A percentile compares a stretch with the other conserved stretches of the same genome.
Conservation (phyloP, 2,113 vertebrate species). For the Anolis carolinensis region DNA sequence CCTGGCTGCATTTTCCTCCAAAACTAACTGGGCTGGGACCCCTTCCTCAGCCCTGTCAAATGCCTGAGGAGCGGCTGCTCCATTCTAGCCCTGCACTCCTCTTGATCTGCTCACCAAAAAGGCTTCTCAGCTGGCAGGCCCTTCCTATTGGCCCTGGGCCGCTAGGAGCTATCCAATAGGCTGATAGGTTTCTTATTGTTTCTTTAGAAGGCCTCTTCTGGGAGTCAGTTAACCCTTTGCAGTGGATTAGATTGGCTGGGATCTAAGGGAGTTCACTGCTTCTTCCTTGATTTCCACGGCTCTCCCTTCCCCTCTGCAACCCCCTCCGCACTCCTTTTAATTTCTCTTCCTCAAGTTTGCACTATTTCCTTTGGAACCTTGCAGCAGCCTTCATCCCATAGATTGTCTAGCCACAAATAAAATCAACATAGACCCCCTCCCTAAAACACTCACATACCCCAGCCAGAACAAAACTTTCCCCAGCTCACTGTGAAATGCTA, state of each 20-base stretch:
- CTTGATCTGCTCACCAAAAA: conserved; percentile 23
- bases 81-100: conserved; percentile 63
- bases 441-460: background rate
- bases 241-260: background rate
- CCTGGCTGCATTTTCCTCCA: too few relatives aligned
- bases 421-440: background rate
- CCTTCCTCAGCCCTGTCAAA: background rate
- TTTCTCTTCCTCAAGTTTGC: background rate
- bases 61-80: conserved; percentile 9
- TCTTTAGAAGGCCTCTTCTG: conserved; percentile 24
- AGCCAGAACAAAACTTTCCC: background rate
- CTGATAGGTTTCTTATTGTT: conserved; percentile 36
- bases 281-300: background rate
- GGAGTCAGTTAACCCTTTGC: conserved; percentile 25
- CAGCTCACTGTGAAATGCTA: background rate
- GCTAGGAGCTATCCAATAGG: conserved; percentile 64
- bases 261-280: background rate
- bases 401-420: conserved; percentile 19
- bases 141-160: conserved; percentile 68
- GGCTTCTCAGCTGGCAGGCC: conserved; percentile 52
- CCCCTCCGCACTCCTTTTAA: background rate
- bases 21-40: background rate
- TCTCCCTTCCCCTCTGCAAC: too few relatives aligned
- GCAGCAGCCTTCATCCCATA: background rate
- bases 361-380: conserved; percentile 19